Evolutionary conservation across 2,797 vertebrate genomes (phyloP), one percentile per base, ranked within the genome.

Genomic region (Xiphorhynchus erythropygius): DNA sequence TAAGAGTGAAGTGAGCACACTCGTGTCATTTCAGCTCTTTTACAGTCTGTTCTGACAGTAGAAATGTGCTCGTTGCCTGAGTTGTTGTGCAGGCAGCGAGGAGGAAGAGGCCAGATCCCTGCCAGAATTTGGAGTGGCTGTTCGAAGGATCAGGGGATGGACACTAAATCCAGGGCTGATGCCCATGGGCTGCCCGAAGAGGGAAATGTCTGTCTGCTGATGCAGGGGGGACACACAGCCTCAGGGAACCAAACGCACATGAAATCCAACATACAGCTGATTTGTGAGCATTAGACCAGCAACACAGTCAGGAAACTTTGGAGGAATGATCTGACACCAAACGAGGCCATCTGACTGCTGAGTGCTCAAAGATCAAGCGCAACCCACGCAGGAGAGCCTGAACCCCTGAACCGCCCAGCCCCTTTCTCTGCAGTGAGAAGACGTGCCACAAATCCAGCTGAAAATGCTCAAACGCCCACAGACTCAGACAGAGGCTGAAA

Each of bases 381-480:
- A 80, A 50, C 50, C 64, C n/a, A 47, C 1, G 2, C n/a, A 69
- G 55, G 18, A 87, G 46, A 62, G 33, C 75, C 60, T 4, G 5
- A 70, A n/a, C 13, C 59, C 57, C 67, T 2, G 75, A 63, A 23
- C 41, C 28, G n/a, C 52, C 60, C 82, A 74, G 60, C 59, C 84
- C 59, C 24, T 76, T 89, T 87, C 84, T 91, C 91, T 84, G 77
- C 70, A 67, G 80, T 33, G 52, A 64, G 73, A 23, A 80, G 23
- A 65, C 4, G 4, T 30, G 65, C 65, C 90, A 74, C 32, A 60
- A 62, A 78, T 57, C 62, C 64, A n/a, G 65, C 70, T 92, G 55
- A 57, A 90, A 90, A 84, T 2, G 8, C 59, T 67, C 65, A 27
- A 80, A 86, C 84, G 90, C 56, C 73, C 75, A 80, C 42, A 7